Conservation (phyloP, 2,797 vertebrate genomes). For the Lophura swinhoii region DNA sequence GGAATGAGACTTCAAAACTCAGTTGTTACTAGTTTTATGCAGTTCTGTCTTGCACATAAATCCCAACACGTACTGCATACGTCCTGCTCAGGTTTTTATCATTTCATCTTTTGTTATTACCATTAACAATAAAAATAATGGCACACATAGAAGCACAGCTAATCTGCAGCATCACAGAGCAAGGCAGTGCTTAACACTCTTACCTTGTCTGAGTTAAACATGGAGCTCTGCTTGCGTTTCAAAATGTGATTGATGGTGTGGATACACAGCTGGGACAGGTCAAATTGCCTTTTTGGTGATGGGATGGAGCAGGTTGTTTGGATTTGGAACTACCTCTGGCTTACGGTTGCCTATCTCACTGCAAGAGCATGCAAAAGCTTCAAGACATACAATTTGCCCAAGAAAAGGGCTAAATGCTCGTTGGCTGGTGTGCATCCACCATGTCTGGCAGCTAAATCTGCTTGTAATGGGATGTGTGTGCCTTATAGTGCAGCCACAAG, state of each 20-base stretch:
- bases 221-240: neutral
- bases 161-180: neutral
- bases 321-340: fast-evolving
- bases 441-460: neutral
- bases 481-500: neutral
- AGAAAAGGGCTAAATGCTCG: neutral
- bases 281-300: neutral
- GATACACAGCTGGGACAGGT: neutral
- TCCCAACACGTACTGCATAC: neutral
- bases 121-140: neutral
- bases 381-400: neutral
- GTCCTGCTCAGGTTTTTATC: neutral
- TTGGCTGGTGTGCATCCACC: neutral
- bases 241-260: neutral
- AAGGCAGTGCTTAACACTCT: neutral
- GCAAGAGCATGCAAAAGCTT: neutral
- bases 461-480: fast-evolving
- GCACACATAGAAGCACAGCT: neutral
- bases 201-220: neutral
- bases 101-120: neutral
- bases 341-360: neutral
- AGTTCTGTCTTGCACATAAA: neutral
- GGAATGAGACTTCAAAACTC: neutral
- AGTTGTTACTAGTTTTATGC: neutral
- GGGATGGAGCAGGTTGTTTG: neutral